Evolutionary conservation across 2,888 invertebrate species (phyloP), one percentile per base, ranked within the genome.

Genomic region (Trissonchulus sp.): DNA sequence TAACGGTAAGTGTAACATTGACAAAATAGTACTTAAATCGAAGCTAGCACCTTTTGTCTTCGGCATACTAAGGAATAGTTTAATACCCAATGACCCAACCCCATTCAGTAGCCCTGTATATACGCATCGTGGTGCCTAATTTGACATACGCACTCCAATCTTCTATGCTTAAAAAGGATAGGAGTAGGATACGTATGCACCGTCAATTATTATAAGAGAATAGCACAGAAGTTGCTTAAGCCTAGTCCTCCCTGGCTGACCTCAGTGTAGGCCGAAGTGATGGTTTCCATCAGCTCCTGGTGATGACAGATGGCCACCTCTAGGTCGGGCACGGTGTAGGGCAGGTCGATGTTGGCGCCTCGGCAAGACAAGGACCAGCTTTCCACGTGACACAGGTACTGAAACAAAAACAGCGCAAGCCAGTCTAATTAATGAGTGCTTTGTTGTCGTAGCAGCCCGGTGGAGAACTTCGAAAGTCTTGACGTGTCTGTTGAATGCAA

Each of bases 201-300:
- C 65, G 8, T 18, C n/a, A 65, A 34, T 31, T 28, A 18, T 28
- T 15, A 28, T 34, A 18, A 31, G 8, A 65, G n/a, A 65, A 18
- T 31, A 65, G 30, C 30, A 65, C 3, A 8, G 65, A 8, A 48
- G 23, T 23, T 48, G 23, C 8, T 48, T 23, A 48, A 48, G 8
- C 8, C 48, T 38, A 37, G 0, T 63, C 48, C 30, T 63, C 48
- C 15, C 15, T 48, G 68, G 87, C 48, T 80, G 88, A 93, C 93
- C 89, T 93, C 93, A 1, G 93, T 93, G 83, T 94, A 94, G 1
- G 92, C 93, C 87, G 95, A 94, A 85, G 94, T 96, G 92, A 97
- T 96, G 78, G 93, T 92, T 85, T 97, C 97, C 83, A 95, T 96
- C 33, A 97, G 89, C 81, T 92, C 92, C 83, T 97, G 92, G 86